Conservation (phyloP, 2,797 vertebrate genomes). For the Rhabdophis nuchalis region DNA sequence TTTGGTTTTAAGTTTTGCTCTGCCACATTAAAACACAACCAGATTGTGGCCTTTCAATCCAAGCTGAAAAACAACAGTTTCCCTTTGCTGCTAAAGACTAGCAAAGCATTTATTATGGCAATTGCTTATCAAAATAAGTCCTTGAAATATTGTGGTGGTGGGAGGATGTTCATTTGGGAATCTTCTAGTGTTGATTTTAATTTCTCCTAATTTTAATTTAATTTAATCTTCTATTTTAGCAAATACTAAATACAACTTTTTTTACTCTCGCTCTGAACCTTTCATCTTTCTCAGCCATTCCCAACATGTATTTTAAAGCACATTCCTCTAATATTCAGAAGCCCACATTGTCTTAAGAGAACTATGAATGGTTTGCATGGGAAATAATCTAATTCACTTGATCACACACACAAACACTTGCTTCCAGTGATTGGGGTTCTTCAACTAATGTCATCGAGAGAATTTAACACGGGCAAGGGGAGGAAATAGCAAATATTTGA, state of each 20-base stretch:
- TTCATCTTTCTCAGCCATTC: not conserved
- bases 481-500: too few species aligned
- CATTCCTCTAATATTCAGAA: not conserved
- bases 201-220: not conserved
- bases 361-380: not conserved
- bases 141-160: not conserved
- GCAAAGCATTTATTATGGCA: conserved; percentile 39
- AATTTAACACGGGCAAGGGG: not conserved
- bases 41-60: conserved; percentile 41
- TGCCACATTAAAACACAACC: conserved; percentile 37
- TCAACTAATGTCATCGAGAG: not conserved
- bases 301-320: not conserved
- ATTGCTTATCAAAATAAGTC: conserved; percentile 41
- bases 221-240: not conserved
- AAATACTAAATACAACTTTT: conserved; percentile 24
- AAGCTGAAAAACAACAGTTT: conserved; percentile 32
- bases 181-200: not conserved
- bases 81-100: conserved; percentile 61
- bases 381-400: not conserved
- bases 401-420: not conserved
- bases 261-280: not conserved
- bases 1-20: conserved; percentile 45
- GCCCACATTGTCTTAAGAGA: not conserved
- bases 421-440: not conserved
- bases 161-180: not conserved